phyloP scores from a whole-genome alignment of 2,797 vertebrate genomes.

The Chelon labrosus region DNA sequence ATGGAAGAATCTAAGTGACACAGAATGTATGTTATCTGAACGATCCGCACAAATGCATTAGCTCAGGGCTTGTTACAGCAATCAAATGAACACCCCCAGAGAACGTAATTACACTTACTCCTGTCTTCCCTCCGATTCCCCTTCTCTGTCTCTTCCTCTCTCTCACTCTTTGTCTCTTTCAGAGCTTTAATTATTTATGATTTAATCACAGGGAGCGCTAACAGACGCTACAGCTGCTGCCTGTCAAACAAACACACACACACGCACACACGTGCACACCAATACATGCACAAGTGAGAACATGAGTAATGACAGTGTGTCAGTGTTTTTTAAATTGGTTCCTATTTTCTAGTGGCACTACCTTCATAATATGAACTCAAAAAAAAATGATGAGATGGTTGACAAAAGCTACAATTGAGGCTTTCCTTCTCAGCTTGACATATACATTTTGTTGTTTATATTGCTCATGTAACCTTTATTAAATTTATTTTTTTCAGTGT shows the following conservation, averaged over 20 bases:
- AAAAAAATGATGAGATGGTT: not conserved
- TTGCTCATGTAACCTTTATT: constrained; percentile 7
- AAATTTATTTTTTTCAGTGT: constrained; percentile 9
- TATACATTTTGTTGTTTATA: not conserved
- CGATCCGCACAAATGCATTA: constrained; percentile 34
- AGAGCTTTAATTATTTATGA: constrained; percentile 78
- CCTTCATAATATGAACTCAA: constrained; percentile 15
- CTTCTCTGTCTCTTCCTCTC: constrained; percentile 32
- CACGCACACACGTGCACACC: constrained; percentile 3
- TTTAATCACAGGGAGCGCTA: constrained; percentile 73
- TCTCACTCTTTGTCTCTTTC: constrained; percentile 56
- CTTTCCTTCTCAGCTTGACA: not conserved
- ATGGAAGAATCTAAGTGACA: constrained; percentile 14
- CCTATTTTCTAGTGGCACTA: constrained; percentile 31
- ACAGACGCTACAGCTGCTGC: constrained; percentile 62
- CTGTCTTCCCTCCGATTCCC: constrained; percentile 37
- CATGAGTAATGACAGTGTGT: constrained; percentile 57
- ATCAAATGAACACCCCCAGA: constrained; percentile 59
- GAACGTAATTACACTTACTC: constrained; percentile 61
- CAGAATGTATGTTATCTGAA: constrained; percentile 23
- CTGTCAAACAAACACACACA: constrained; percentile 48
- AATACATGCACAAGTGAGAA: constrained; percentile 40
- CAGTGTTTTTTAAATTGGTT: constrained; percentile 44
- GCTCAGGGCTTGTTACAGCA: constrained; percentile 62
- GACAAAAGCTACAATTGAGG: not conserved